Base-by-base conservation (phyloP, 2,888 invertebrate genomes). In the Sesia bembeciformis region DNA sequence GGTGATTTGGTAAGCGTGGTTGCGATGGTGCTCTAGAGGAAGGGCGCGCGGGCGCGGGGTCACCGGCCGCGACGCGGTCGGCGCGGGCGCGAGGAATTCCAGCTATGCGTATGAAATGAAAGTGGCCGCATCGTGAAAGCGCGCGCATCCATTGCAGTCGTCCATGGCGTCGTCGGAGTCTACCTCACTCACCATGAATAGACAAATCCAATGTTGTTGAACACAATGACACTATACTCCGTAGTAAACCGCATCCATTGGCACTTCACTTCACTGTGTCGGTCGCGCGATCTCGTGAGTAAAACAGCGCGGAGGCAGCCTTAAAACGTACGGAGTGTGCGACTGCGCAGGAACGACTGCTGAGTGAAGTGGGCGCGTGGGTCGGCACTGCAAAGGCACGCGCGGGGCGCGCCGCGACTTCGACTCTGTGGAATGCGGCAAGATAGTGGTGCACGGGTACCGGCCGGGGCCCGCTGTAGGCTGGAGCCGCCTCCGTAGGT, bases 301-400 rank as follows among this genome's bases (percentile, higher is more conserved):
- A 65, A 62, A 67, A 66, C 63, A 63, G 63, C 60, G 67, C 67
- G 67, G 65, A 68, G 62, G 55, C 71, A 64, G 61, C 67, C 70
- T 64, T 72, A 67, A 70, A 60, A 71, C 81, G 80, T 78, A 72
- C 81, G 65, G 61, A 70, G 69, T 67, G 70, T 64, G 62, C 71
- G 80, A 76, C 76, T 81, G 86, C 84, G 74, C 78, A 74, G 71
- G 74, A 74, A 68, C 5, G 39, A 38, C 82, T 80, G 86, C 84
- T 85, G 84, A 79, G 72, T 66, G 76, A 68, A 91, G 92, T 91
- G 92, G 92, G 93, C 93, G 94, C 93, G 92, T 93, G 93, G 92
- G 93, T 92, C 93, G 91, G 84, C 90, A 83, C 88, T 38, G 50
- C 40, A 52, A 40, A 40, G 40, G 91, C 93, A 91, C 87, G 88